Evolutionary conservation across 2,113 vertebrate species (phyloP).

Genomic region (Heterotilapia buettikoferi): DNA sequence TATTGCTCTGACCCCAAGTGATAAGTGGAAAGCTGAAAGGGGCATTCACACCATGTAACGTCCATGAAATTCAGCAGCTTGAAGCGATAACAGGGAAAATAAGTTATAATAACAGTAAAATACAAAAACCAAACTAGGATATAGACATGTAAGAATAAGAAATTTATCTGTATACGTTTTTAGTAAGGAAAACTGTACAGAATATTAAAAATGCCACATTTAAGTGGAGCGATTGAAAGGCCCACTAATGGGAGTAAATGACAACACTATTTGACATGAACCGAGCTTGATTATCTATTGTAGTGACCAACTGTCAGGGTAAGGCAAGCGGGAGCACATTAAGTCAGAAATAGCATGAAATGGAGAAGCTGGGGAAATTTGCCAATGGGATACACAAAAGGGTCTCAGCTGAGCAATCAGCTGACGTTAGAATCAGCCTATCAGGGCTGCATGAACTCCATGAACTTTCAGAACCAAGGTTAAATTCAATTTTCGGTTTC

Average conservation of each 20-base stretch:
- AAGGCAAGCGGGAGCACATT: background rate
- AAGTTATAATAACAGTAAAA: background rate
- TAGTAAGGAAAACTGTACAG: background rate
- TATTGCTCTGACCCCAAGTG: background rate
- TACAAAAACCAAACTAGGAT: background rate
- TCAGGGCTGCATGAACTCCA: background rate
- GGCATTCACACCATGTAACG: background rate
- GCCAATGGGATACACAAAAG: background rate
- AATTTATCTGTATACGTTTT: accelerated
- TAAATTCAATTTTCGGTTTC: background rate
- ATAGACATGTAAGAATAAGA: background rate
- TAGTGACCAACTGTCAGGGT: background rate
- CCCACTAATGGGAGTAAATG: background rate
- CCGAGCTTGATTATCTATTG: background rate
- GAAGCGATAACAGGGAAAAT: background rate
- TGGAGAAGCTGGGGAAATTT: background rate
- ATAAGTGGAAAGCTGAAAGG: background rate
- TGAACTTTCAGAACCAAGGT: background rate
- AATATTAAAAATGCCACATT: background rate
- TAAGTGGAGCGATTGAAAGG: background rate
- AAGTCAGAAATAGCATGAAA: background rate
- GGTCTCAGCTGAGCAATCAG: background rate
- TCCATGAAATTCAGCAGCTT: background rate
- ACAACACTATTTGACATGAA: background rate
- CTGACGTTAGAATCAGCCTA: background rate